These are phyloP conservation scores for Hyla sarda DNA, from an alignment of 2,113 vertebrate genomes.

Conservation along the genomic window DNA sequence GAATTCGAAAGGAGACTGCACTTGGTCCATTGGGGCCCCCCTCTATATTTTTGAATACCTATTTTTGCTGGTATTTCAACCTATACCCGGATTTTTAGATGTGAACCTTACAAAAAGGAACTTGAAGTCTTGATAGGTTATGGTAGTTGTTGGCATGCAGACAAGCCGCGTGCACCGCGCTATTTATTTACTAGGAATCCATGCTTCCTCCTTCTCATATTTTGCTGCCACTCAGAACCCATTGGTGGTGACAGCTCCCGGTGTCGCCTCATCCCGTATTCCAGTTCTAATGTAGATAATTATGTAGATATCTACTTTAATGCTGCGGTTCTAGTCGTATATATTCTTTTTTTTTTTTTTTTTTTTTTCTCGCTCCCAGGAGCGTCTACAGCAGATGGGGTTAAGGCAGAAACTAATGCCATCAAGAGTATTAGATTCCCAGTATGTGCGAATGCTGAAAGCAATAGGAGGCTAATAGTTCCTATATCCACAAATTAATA, in stretches of 20 bases:
- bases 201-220: neutral
- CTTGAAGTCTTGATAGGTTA: neutral
- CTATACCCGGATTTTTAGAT: too few species aligned
- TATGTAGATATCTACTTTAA: neutral
- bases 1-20: too few species aligned
- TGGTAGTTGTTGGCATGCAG: neutral
- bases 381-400: neutral
- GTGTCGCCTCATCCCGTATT: neutral
- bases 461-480: constrained; percentile 33
- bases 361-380: too few species aligned
- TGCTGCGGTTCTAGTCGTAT: neutral
- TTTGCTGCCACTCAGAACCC: neutral
- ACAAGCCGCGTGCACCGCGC: neutral
- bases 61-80: too few species aligned
- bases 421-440: constrained; percentile 20
- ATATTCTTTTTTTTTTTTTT: neutral
- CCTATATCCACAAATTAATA: constrained; percentile 47
- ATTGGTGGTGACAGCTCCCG: neutral
- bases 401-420: constrained; percentile 13
- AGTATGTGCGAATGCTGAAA: constrained; percentile 13
- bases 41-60: too few species aligned
- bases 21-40: too few species aligned
- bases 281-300: neutral
- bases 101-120: too few species aligned
- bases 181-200: neutral